These are phyloP conservation scores for Sarcophaga subvicina DNA, from an alignment of 2,888 invertebrate species.

Conservation along the genomic window DNA sequence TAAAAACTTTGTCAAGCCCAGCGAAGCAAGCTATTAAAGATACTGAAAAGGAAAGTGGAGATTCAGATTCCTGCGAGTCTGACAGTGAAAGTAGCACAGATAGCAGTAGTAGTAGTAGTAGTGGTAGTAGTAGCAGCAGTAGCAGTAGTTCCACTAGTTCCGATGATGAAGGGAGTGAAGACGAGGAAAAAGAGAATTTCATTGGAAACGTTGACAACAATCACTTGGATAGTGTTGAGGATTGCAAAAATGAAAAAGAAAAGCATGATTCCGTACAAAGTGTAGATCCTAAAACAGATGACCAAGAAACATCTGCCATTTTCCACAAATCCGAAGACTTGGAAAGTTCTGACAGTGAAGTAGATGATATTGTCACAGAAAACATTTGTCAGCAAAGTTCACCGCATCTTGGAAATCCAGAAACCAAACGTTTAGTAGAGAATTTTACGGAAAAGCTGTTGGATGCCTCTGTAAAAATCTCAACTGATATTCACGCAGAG, in stretches of 20 bases:
- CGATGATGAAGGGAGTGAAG: not conserved
- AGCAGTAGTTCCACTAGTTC: constrained; percentile 13
- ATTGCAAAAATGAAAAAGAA: not conserved
- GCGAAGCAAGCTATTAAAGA: not conserved
- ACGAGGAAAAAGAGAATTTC: not conserved
- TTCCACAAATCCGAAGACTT: too few relatives aligned
- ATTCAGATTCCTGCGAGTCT: constrained; percentile 68
- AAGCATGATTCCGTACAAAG: not conserved
- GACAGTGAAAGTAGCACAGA: constrained; percentile 47
- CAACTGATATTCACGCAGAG: too few relatives aligned
- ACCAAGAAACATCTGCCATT: not conserved
- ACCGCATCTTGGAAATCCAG: not conserved
- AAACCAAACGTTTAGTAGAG: not conserved
- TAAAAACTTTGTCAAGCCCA: not conserved
- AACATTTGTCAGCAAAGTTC: not conserved
- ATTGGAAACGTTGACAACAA: not conserved
- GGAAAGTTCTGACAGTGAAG: constrained; percentile 3
- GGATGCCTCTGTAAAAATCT: not conserved
- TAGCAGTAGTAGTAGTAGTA: constrained; percentile 37
- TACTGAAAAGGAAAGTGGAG: constrained; percentile 25
- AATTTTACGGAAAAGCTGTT: not conserved
- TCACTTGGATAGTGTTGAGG: not conserved
- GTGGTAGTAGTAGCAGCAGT: not conserved
- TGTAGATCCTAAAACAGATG: not conserved
- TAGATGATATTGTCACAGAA: not conserved